Evolutionary conservation across 1,140 invertebrate genomes (phyloP).

Genomic region (Bursaphelenchus mucronatus): DNA sequence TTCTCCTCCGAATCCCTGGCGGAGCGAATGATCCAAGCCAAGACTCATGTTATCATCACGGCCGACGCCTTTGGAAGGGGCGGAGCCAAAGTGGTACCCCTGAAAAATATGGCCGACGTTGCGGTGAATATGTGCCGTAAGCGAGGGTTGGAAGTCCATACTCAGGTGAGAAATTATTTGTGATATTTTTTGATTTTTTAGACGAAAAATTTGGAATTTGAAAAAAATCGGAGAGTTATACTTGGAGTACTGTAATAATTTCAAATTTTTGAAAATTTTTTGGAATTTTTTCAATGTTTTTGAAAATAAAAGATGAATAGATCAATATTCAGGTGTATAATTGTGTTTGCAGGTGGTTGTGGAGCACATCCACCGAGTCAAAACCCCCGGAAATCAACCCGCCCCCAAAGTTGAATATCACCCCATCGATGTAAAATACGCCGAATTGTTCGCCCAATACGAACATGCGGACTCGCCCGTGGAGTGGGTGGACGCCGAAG

Average conservation of each 20-base stretch:
- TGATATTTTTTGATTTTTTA: conserved; percentile 1
- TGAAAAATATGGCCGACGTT: conserved; percentile 48
- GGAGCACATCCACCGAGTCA: conserved; percentile 36
- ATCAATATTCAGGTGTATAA: no score
- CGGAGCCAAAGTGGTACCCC: conserved; percentile 39
- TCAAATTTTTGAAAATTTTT: no score
- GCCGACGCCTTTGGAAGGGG: conserved; percentile 63
- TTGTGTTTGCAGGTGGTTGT: conserved; percentile 22
- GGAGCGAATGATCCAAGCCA: conserved; percentile 67
- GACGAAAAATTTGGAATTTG: not conserved
- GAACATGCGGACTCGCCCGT: conserved; percentile 27
- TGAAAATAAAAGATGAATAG: no score
- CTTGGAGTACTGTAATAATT: no score
- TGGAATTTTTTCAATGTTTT: no score
- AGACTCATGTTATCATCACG: conserved; percentile 76
- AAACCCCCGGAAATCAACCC: conserved; percentile 16
- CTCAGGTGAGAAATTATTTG: not conserved
- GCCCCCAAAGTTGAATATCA: not conserved
- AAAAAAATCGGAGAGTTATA: no score
- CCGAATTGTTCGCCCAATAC: conserved; percentile 5
- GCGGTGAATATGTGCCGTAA: conserved; percentile 38
- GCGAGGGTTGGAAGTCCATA: not conserved
- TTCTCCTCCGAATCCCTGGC: conserved; percentile 67
- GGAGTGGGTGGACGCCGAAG: conserved; percentile 88
- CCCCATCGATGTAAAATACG: conserved; percentile 29